phyloP scores from a whole-genome alignment of 1,140 invertebrate genomes.

The Colletes latitarsis region DNA sequence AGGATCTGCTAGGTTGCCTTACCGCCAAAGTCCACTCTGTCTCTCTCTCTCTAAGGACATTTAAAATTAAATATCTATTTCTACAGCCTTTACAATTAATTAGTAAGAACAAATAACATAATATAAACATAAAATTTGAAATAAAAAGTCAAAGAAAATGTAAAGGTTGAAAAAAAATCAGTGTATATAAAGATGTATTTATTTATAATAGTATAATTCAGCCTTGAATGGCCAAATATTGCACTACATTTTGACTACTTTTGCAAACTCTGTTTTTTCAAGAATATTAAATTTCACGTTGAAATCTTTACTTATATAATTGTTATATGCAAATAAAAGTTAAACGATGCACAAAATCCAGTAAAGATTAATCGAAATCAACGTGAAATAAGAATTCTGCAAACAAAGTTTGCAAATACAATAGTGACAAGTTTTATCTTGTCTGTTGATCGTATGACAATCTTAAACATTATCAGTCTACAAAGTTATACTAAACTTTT shows the following conservation, averaged over 20 bases:
- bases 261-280: slow-evolving; percentile 67
- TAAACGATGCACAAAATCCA: neutral
- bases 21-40: too few species aligned
- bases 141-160: neutral
- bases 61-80: too few species aligned
- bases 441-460: slow-evolving; percentile 69
- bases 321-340: neutral
- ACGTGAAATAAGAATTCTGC: slow-evolving; percentile 34
- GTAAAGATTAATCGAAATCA: slow-evolving; percentile 4
- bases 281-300: slow-evolving; percentile 44
- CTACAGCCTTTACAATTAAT: too few species aligned
- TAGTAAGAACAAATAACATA: too few species aligned
- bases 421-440: slow-evolving; percentile 58
- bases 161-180: slow-evolving; percentile 11
- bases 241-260: slow-evolving; percentile 76
- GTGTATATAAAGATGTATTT: slow-evolving; percentile 76
- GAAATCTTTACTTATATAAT: neutral
- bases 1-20: too few species aligned
- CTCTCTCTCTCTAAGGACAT: too few species aligned
- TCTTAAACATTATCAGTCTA: slow-evolving; percentile 79
- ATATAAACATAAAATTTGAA: neutral
- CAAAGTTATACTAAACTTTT: slow-evolving; percentile 76
- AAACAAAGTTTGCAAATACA: slow-evolving; percentile 69
- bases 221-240: slow-evolving; percentile 68
- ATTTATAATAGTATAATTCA: slow-evolving; percentile 73